Base-by-base conservation (phyloP, 1,140 invertebrate species). In the Meloidogyne hapla region DNA sequence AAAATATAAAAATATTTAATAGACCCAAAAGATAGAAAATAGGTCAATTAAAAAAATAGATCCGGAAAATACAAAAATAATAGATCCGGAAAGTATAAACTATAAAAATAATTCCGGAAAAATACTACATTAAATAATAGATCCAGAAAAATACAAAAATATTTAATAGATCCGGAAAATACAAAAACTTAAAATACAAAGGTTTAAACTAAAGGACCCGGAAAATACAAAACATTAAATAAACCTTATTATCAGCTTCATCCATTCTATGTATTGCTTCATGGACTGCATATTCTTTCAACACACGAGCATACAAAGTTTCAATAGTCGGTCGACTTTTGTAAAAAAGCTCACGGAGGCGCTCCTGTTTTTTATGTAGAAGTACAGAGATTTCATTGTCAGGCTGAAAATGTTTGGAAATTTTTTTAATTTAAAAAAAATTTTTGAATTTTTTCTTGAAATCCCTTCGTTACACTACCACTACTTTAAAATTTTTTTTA, bases 191-290 rank as follows among this genome's bases (percentile, higher is more conserved):
- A n/a, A 8, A 45, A n/a, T n/a, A n/a, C n/a, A n/a, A n/a, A n/a
- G n/a, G n/a, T n/a, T n/a, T n/a, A n/a, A n/a, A n/a, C n/a, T n/a
- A n/a, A n/a, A n/a, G n/a, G n/a, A n/a, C 12, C 12, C 12, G 13
- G 13, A 66, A 13, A 70, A 15, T 12, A 25, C 12, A 48, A 48
- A 26, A 33, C 21, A 38, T 21, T 13, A n/a, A 8, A 45, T 10
- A 13, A 56, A 75, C 74, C 74, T 26, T 25, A 28, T 21, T 75
- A 26, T 75, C 74, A 13, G 48, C 74, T 21, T 62, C 40, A 45
- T 75, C 74, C 74, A 75, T 15, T 23, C n/a, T 38, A 12, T 48
- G 33, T 21, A 74, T 62, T 21, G 69, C 69, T 42, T 69, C 65
- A 56, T 74, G 18, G 13, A 75, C 33, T 9, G 74, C 74, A 23